A percentile compares a stretch with the other conserved stretches of the same genome.
Conservation (phyloP, 2,113 vertebrate species). For the Osmerus mordax region DNA sequence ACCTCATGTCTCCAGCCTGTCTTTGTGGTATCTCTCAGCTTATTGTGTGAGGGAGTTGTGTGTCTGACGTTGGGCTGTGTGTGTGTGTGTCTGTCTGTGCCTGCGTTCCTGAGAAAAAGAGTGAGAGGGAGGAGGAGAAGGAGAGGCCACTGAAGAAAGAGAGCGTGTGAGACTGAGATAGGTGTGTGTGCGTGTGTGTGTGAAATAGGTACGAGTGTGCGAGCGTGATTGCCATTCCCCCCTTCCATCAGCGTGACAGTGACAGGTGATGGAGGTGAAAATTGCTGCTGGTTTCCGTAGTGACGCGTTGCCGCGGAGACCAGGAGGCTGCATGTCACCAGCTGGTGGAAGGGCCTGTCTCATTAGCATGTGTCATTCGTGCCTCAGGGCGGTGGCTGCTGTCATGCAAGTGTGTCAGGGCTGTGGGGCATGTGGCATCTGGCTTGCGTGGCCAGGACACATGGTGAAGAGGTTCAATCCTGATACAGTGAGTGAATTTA, state of each 20-base stretch:
- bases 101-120: constrained; percentile 14
- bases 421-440: constrained; percentile 11
- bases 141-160: constrained; percentile 22
- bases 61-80: constrained; percentile 12
- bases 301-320: constrained; percentile 58
- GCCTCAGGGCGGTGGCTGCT: constrained; percentile 50
- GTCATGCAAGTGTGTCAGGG: constrained; percentile 38
- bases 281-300: constrained; percentile 67
- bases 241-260: constrained; percentile 62
- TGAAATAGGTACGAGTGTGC: constrained; percentile 50
- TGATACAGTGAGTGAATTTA: too few species aligned
- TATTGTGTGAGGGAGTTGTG: neutral
- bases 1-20: neutral
- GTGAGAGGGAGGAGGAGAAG: constrained; percentile 7
- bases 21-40: neutral
- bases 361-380: constrained; percentile 70
- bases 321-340: constrained; percentile 39
- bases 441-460: neutral
- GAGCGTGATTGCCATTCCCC: constrained; percentile 66
- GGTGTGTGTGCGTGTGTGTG: constrained; percentile 36
- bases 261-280: constrained; percentile 73
- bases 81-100: constrained; percentile 7
- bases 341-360: constrained; percentile 60
- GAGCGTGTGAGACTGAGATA: neutral
- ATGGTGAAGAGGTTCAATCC: neutral